Evolutionary conservation across 2,888 invertebrate genomes (phyloP).

Genomic region (Acronicta alni): DNA sequence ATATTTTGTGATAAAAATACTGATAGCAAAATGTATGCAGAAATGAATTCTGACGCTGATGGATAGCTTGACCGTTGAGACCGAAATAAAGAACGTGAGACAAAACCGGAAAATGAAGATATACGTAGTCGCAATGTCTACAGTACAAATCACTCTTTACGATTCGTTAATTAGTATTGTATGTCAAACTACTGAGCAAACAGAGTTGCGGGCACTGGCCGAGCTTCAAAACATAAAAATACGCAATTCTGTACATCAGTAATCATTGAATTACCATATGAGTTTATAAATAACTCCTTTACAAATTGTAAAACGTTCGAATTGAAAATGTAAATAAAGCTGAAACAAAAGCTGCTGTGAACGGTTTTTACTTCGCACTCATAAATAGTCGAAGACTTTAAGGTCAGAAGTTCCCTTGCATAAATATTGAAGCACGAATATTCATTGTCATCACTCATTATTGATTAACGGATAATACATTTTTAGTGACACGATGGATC

Average conservation of each 20-base stretch:
- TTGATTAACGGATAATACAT: no score
- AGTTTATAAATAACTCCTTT: slow-evolving; percentile 50
- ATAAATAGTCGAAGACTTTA: neutral
- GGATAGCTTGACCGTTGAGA: slow-evolving; percentile 3
- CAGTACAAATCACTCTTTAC: slow-evolving; percentile 52
- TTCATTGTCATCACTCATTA: no score
- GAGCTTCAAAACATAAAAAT: slow-evolving; percentile 32
- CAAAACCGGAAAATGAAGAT: slow-evolving; percentile 24
- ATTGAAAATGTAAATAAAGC: slow-evolving; percentile 48
- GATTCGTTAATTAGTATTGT: slow-evolving; percentile 52
- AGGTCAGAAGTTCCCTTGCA: neutral
- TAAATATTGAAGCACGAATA: no score
- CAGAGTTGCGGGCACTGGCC: slow-evolving; percentile 30
- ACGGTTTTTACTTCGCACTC: slow-evolving; percentile 23
- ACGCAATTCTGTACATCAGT: slow-evolving; percentile 30
- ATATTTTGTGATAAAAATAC: neutral
- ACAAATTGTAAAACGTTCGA: slow-evolving; percentile 41
- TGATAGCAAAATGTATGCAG: neutral
- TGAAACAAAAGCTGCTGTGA: slow-evolving; percentile 40
- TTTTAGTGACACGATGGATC: no score
- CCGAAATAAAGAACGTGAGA: slow-evolving; percentile 12
- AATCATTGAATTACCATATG: slow-evolving; percentile 45
- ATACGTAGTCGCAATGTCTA: slow-evolving; percentile 46
- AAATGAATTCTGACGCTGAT: neutral
- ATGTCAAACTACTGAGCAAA: slow-evolving; percentile 49